phyloP scores from a whole-genome alignment of 2,888 invertebrate species.

The Subacronicta megacephala region DNA sequence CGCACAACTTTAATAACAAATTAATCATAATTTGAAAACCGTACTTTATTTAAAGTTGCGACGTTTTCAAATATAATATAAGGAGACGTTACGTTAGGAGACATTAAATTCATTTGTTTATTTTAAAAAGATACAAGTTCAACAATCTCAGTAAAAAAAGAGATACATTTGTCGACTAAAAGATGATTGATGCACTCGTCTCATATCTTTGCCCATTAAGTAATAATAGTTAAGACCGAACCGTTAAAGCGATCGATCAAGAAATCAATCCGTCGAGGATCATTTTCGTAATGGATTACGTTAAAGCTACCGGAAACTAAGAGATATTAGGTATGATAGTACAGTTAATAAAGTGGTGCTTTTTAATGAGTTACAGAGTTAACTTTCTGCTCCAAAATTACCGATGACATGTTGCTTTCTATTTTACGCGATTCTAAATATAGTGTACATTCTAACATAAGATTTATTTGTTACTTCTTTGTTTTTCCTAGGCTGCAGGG shows the following conservation, averaged over 20 bases:
- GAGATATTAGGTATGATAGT: slow-evolving; percentile 57
- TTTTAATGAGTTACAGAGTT: slow-evolving; percentile 32
- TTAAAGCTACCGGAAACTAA: slow-evolving; percentile 82
- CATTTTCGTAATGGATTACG: slow-evolving; percentile 82
- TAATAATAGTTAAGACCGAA: slow-evolving; percentile 86
- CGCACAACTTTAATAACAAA: slow-evolving; percentile 46
- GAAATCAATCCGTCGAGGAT: slow-evolving; percentile 83
- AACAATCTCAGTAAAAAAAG: slow-evolving; percentile 73
- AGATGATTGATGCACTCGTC: slow-evolving; percentile 84
- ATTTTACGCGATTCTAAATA: background rate
- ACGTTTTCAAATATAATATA: slow-evolving; percentile 17
- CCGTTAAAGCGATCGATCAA: slow-evolving; percentile 84
- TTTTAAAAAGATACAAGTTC: slow-evolving; percentile 69
- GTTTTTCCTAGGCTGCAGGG: slow-evolving; percentile 92
- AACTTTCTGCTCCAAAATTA: slow-evolving; percentile 52
- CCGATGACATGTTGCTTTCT: slow-evolving; percentile 28
- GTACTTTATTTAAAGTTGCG: slow-evolving; percentile 37
- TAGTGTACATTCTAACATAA: background rate
- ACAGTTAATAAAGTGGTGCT: slow-evolving; percentile 22
- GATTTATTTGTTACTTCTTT: slow-evolving; percentile 11
- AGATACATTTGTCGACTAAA: slow-evolving; percentile 80
- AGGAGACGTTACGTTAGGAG: slow-evolving; percentile 22
- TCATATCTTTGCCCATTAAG: slow-evolving; percentile 85
- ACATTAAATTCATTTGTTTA: slow-evolving; percentile 63
- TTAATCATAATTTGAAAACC: slow-evolving; percentile 54